Base-by-base conservation (phyloP, 2,888 invertebrate genomes). In the Platypus cylindrus region DNA sequence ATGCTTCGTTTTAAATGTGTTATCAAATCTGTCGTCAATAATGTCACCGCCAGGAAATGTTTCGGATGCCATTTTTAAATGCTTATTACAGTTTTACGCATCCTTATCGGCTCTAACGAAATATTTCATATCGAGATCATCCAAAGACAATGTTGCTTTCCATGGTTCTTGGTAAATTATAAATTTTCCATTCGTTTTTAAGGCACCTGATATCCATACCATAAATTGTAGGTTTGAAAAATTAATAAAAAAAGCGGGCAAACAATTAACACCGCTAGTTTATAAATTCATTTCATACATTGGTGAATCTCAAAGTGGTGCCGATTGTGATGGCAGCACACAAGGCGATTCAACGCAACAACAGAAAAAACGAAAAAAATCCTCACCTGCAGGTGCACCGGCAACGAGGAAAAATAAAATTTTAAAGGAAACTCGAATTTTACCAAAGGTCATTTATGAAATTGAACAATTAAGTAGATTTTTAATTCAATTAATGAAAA, bases 371-470 rank as follows among this genome's bases (percentile, higher is more conserved):
- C 38, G 40, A 12, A 44, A 49, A 9, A 53, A 60, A 36, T 42
- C 54, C 9, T 46, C 44, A 30, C n/a, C n/a, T n/a, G n/a, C n/a
- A n/a, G n/a, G n/a, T n/a, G n/a, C n/a, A n/a, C n/a, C n/a, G n/a
- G 44, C 49, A 11, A 41, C 62, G 33, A 62, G 64, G 32, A n/a
- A n/a, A n/a, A 68, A 63, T 38, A 68, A 67, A 54, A 68, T 75
- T 30, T 54, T 73, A 26, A 66, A 67, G 18, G 73, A 78, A 53
- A 74, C 74, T 0, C 69, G 69, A 46, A 61, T 68, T 13, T 73
- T 78, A 47, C 79, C 79, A 5, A 67, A 70, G 30, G 67, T 78
- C 1, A 70, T 79, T 33, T 65, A 69, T 28, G 75, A 73, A 49
- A 69, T 73, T 2, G 79, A 79, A 54, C 68, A 68, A 48, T 78